Conservation (phyloP, 2,888 invertebrate species). For the Pogonocherus hispidulus region DNA sequence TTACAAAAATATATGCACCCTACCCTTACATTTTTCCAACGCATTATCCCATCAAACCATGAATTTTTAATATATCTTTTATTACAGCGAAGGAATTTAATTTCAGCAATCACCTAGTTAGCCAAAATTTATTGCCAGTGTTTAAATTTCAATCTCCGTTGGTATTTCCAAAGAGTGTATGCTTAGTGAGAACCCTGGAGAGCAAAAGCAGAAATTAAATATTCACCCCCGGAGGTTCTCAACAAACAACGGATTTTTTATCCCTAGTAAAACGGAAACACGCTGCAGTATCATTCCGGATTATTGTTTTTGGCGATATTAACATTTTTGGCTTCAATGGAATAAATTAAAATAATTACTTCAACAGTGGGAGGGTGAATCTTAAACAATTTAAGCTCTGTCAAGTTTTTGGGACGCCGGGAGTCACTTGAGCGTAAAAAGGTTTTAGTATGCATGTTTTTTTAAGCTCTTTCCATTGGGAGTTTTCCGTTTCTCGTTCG, state of each 20-base stretch:
- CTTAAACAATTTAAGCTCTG: conserved; percentile 13
- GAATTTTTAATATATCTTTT: neutral
- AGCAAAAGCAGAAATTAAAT: conserved; percentile 17
- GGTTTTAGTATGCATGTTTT: conserved; percentile 14
- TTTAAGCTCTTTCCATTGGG: neutral
- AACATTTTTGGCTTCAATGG: conserved; percentile 26
- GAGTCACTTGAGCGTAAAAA: conserved; percentile 1
- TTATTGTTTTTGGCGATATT: conserved; percentile 27
- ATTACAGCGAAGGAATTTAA: neutral
- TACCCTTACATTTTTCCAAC: too few species aligned
- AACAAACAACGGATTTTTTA: conserved; percentile 18
- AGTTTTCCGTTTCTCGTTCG: neutral
- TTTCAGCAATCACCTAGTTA: neutral
- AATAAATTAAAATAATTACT: conserved; percentile 25
- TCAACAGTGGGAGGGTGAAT: neutral
- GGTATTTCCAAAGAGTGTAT: neutral
- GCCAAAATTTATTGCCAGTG: conserved; percentile 8
- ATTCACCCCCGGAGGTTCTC: conserved; percentile 22
- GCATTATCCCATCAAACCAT: neutral
- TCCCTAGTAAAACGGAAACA: conserved; percentile 13
- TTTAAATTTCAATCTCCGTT: conserved; percentile 4
- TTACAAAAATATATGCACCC: too few species aligned
- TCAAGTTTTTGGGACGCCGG: conserved; percentile 1
- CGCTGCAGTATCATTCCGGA: conserved; percentile 19
- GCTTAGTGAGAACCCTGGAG: neutral